Base-by-base conservation (phyloP, 2,797 vertebrate species). In the Eidolon dupreanum region DNA sequence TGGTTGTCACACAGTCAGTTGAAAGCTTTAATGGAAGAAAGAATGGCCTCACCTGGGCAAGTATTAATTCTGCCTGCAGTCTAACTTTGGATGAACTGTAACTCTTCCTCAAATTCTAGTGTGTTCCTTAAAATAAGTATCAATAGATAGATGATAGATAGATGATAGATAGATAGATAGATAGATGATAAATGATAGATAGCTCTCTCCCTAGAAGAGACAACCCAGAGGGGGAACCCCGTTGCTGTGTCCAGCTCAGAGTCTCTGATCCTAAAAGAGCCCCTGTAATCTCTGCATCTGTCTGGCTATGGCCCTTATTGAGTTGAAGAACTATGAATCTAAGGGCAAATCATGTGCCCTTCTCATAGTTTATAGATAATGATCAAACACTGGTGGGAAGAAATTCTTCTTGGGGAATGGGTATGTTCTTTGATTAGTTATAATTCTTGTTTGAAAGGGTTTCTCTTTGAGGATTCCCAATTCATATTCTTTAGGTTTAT, bases 161-260 rank as follows among this genome's bases (percentile, higher is more conserved):
- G 73, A 22, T 13, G 73, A 22, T 24, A 51, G n/a, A 33, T 26
- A 70, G 38, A 49, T 16, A 66, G 15, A 9, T 33, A 33, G 63
- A 66, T 33, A 5, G 38, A 70, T 15, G 38, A 41, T 28, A 46
- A 9, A 6, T 19, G 65, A 36, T n/a, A 20, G 22, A 31, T 24
- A 28, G 57, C 1, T 51, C 1, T 2, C 9, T 83, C 6, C 13
- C 22, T 10, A 5, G 4, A 26, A 88, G 17, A 53, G 22, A 74
- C 10, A 71, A 9, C 2, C 6, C 28, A 83, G 16, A 41, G 36
- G 1, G 2, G 4, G 3, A 1, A 57, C 63, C 20, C 0, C 5
- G 5, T 26, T 73, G 9, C 28, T 17, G 3, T 5, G 24, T 53
- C 33, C 8, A 75, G 31, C 15, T 75, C 57, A 36, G 22, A 46